Evolutionary conservation across 2,113 vertebrate genomes (phyloP), one percentile per base, ranked within the genome.

Genomic region (Peucedramus taeniatus): DNA sequence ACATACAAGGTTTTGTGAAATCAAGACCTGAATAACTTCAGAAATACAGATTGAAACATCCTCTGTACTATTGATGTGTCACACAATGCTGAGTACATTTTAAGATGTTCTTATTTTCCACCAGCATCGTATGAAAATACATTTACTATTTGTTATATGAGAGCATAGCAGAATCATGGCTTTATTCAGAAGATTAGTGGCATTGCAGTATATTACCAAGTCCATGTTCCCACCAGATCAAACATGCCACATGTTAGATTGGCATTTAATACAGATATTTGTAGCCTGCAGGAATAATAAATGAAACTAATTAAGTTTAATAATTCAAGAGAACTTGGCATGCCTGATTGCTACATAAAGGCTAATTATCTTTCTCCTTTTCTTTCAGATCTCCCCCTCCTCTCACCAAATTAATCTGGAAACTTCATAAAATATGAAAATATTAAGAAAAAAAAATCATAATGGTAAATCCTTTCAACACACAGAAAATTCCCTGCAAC

Each of bases 301-400:
- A 96, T 86, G 94, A 95, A 98, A 93, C 96, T 97, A 97, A 98
- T 97, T 97, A 97, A 95, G 87, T 96, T 97, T 96, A 97, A 97
- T 96, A 97, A 97, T 96, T 97, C 96, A 97, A 93, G 49, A n/a
- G 80, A 96, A 96, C 74, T 93, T 96, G 79, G 83, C 89, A 93
- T 57, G 82, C 89, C 89, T 94, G 92, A 97, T 93, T 94, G 93
- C 94, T 90, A 84, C 53, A 86, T 76, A 90, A 95, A 82, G 51
- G 53, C 94, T 97, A 97, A 97, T 96, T 96, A 97, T 95, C 92
- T 95, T 93, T 81, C 77, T 65, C 72, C 63, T 75, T 66, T 84
- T 78, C 69, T 93, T 76, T 30, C 59, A 89, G 39, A 51, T 56
- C 54, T 30, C 31, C 5, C 14, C 7, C 60, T 47, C 18, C 83